A percentile compares a stretch with the other conserved stretches of the same genome.
These are phyloP conservation scores for Scyliorhinus canicula DNA, from an alignment of 2,797 vertebrate species.

Conservation along the genomic window DNA sequence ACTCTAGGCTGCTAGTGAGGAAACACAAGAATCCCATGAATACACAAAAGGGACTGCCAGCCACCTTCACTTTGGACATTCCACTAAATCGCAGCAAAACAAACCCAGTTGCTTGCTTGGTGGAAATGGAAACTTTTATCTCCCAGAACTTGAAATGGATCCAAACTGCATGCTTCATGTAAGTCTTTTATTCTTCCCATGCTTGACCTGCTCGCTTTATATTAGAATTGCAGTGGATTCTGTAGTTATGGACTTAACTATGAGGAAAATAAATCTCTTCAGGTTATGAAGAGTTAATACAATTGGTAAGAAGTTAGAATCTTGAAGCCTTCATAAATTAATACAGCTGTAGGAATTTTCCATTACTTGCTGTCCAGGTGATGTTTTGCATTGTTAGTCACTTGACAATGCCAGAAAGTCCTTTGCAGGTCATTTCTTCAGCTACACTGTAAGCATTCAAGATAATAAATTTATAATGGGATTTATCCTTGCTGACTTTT, in stretches of 20 bases:
- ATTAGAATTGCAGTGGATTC: background rate
- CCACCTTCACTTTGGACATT: no score
- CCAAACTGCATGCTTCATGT: background rate
- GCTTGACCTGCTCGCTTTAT: background rate
- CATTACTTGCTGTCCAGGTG: background rate
- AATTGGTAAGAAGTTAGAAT: background rate
- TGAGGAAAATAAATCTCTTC: background rate
- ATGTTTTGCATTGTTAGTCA: background rate
- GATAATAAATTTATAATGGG: background rate
- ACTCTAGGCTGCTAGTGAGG: no score
- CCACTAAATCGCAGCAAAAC: no score
- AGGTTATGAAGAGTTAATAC: background rate
- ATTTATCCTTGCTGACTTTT: slow-evolving; percentile 4
- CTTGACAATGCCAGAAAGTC: background rate
- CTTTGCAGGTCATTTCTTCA: slow-evolving; percentile 1
- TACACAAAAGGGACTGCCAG: no score
- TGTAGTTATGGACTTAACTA: background rate
- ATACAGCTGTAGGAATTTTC: background rate
- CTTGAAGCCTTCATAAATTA: background rate
- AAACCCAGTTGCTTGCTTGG: background rate
- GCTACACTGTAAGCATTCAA: background rate
- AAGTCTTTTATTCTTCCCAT: background rate
- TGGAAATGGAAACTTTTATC: background rate
- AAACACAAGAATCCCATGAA: no score
- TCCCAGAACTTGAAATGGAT: background rate